Percentiles rank a stretch among this genome's conserved stretches.
Evolutionary conservation across 2,888 invertebrate species (phyloP).

Genomic region (Cheilosia vernalis): DNA sequence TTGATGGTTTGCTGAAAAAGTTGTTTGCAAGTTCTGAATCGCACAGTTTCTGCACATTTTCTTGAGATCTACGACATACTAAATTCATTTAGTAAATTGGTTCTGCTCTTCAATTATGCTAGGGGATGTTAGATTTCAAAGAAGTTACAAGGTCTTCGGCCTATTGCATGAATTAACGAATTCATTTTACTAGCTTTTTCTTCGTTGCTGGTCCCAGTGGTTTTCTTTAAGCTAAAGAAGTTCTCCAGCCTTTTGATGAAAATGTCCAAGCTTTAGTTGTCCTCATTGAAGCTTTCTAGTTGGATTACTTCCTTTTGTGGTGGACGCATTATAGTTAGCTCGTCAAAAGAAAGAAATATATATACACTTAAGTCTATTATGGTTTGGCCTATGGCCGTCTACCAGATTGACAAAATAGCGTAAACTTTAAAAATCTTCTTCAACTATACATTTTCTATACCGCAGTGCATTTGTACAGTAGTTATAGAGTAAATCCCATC

Average conservation of each 20-base stretch:
- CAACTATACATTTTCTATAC: too few relatives aligned
- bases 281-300: constrained; percentile 32
- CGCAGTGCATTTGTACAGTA: too few relatives aligned
- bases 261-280: constrained; percentile 34
- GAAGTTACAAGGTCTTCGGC: constrained; percentile 24
- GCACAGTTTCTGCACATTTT: constrained; percentile 36
- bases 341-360: too few relatives aligned
- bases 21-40: constrained; percentile 40
- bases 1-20: neutral
- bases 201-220: neutral
- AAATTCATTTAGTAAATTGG: constrained; percentile 29
- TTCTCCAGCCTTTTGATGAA: constrained; percentile 25
- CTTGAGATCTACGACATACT: constrained; percentile 37
- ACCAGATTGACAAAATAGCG: too few relatives aligned
- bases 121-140: constrained; percentile 43
- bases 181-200: constrained; percentile 4
- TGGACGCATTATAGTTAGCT: too few relatives aligned
- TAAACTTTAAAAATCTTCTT: too few relatives aligned
- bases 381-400: too few relatives aligned
- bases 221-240: constrained; percentile 80
- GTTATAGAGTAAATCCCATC: too few relatives aligned
- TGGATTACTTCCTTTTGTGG: constrained; percentile 11
- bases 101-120: constrained; percentile 46
- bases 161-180: constrained; percentile 23
- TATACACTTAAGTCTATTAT: too few relatives aligned